Evolutionary conservation across 2,113 vertebrate species (phyloP), one percentile per base, ranked within the genome.

Genomic region (Cranoglanis bouderius): DNA sequence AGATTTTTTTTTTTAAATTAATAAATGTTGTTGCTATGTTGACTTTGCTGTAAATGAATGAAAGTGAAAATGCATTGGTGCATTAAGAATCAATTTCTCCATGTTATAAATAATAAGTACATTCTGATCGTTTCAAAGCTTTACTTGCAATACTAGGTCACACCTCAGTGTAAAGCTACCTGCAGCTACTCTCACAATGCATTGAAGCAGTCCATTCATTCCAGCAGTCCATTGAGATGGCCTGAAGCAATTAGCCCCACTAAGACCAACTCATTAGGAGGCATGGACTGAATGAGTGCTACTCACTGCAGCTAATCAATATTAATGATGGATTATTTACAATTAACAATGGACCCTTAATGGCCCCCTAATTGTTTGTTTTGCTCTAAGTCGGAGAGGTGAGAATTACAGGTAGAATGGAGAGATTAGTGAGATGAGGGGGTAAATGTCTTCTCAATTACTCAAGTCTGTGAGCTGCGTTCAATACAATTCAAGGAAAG

Each of bases 281-380:
- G 85, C 38, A 87, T 81, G 87, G 38, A 88, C 88, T 91, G 89
- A 91, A 90, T 89, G 88, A 92, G 82, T 84, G 72, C 85, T 81
- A 83, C 88, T 90, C 72, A 63, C 70, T 84, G 83, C 87, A 78
- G 89, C 90, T 92, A 91, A 92, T 92, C 91, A 92, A 92, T 93
- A 91, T 90, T 91, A 90, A 93, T 90, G 91, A 92, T 91, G 89
- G 87, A 92, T 91, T 90, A 90, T 92, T 90, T 90, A 89, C 91
- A 90, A 92, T 93, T 91, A 93, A 92, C 91, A 91, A 92, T 89
- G 84, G 85, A 72, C 83, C 87, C 85, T 85, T 91, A 90, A 89
- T 91, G 89, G 87, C 89, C 82, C 82, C 29, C 40, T 90, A 86
- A 89, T 90, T 92, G 89, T 91, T 91, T 92, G 91, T 89, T 93